Percentiles rank a stretch among this genome's conserved stretches.
These are phyloP conservation scores for Acrobasis consociella DNA, from an alignment of 2,888 invertebrate genomes.

Conservation along the genomic window DNA sequence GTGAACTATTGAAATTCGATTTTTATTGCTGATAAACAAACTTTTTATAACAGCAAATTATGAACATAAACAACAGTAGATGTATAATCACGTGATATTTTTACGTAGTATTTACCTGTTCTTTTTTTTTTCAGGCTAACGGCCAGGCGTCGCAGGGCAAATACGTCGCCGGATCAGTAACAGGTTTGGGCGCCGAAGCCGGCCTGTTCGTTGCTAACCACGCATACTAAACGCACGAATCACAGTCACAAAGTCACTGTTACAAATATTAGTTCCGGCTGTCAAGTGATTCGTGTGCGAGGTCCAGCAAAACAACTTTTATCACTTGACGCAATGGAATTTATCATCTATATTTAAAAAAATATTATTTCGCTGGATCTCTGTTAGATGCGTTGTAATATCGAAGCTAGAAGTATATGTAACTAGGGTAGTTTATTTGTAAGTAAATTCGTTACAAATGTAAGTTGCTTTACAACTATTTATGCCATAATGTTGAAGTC, in stretches of 20 bases:
- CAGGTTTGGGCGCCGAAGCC: constrained; percentile 93
- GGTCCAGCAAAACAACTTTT: constrained; percentile 13
- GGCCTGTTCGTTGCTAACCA: constrained; percentile 98
- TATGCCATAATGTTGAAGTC: constrained; percentile 9
- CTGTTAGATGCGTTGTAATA: neutral
- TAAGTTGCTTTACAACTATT: constrained; percentile 17
- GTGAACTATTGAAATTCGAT: too few relatives aligned
- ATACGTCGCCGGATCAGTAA: constrained; percentile 93
- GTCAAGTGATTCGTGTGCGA: neutral
- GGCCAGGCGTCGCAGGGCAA: constrained; percentile 95
- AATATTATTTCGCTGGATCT: constrained; percentile 1
- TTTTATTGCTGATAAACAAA: too few relatives aligned
- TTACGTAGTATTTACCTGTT: neutral
- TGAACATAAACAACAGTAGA: too few relatives aligned
- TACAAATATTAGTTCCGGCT: constrained; percentile 17
- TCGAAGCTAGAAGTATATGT: constrained; percentile 11
- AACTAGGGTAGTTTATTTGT: constrained; percentile 16
- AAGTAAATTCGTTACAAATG: constrained; percentile 5
- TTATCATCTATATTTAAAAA: neutral
- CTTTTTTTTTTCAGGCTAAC: constrained; percentile 87
- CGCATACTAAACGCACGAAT: constrained; percentile 88
- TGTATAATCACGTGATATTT: neutral
- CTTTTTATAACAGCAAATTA: too few relatives aligned
- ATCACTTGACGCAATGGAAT: constrained; percentile 4
- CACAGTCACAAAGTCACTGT: constrained; percentile 1